phyloP scores from a whole-genome alignment of 2,113 vertebrate genomes.

The Chauna torquata region DNA sequence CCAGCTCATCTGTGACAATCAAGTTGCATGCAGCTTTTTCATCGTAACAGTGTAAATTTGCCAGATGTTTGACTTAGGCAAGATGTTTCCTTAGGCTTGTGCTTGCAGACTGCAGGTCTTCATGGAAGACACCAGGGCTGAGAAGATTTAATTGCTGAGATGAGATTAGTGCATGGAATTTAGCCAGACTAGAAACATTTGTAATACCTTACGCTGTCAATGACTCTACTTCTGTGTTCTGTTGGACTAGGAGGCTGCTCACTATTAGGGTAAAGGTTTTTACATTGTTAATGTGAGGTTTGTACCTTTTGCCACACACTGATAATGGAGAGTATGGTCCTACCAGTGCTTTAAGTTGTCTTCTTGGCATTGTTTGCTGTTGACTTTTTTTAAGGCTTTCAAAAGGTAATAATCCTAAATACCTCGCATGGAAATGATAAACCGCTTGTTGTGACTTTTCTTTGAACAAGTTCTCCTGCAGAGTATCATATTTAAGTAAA shows the following conservation, averaged over 20 bases:
- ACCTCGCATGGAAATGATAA: constrained; percentile 80
- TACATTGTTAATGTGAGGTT: constrained; percentile 35
- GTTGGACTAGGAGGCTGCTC: constrained; percentile 11
- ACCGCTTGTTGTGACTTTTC: constrained; percentile 75
- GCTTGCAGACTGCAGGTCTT: background rate
- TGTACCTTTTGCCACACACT: constrained; percentile 16
- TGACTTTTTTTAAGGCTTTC: constrained; percentile 51
- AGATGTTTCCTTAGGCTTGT: background rate
- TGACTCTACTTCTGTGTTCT: constrained; percentile 31
- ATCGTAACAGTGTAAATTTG: background rate
- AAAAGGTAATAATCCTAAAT: constrained; percentile 73
- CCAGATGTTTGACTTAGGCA: background rate
- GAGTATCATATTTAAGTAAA: constrained; percentile 85
- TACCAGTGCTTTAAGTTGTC: constrained; percentile 55
- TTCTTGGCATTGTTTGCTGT: constrained; percentile 44
- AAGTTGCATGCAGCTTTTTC: background rate
- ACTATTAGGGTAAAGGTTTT: constrained; percentile 42
- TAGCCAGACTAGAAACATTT: background rate
- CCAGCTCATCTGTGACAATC: background rate
- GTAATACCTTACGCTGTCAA: background rate
- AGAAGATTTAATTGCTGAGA: background rate
- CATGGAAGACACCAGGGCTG: background rate
- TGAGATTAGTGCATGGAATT: background rate
- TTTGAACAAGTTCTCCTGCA: constrained; percentile 80
- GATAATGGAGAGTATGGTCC: constrained; percentile 2